Percentiles rank a stretch among this genome's conserved stretches.
Evolutionary conservation across 2,113 vertebrate genomes (phyloP).

Genomic region (Crotalus tigris): DNA sequence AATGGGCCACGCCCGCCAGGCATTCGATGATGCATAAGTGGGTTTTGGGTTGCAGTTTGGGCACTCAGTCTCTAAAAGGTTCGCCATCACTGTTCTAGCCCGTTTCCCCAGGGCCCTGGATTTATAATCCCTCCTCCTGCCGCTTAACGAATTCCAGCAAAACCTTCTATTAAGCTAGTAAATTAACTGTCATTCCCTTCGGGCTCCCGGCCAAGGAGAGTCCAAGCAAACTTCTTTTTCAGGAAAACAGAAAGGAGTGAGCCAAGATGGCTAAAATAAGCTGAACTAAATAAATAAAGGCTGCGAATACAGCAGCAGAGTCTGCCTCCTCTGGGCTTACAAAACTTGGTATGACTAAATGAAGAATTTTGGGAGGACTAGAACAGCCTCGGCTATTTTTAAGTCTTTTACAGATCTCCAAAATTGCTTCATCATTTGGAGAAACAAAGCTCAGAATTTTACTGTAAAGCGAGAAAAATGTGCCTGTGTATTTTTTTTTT

Average conservation of each 20-base stretch:
- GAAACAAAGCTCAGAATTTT: background rate
- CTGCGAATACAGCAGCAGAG: conserved; percentile 22
- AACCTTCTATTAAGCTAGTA: conserved; percentile 3
- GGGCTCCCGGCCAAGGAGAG: conserved; percentile 33
- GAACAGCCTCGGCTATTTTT: conserved; percentile 16
- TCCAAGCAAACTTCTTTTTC: conserved; percentile 32
- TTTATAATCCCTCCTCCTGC: background rate
- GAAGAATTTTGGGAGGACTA: conserved; percentile 19
- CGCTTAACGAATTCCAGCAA: background rate
- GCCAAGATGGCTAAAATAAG: conserved; percentile 37
- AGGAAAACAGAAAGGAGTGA: conserved; percentile 36
- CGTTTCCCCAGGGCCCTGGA: background rate
- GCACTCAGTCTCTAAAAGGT: too few species aligned
- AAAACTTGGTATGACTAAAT: background rate
- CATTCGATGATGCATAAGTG: too few species aligned
- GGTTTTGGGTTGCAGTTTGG: too few species aligned
- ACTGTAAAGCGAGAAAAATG: background rate
- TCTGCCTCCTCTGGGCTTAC: conserved; percentile 10
- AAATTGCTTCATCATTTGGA: background rate
- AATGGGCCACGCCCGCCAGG: too few species aligned
- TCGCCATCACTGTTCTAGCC: too few species aligned
- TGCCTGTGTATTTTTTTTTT: background rate
- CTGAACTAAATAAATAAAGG: conserved; percentile 28
- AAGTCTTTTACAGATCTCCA: background rate
- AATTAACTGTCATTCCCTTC: conserved; percentile 21